phyloP scores from a whole-genome alignment of 2,113 vertebrate genomes.

The Hyperopisus bebe region DNA sequence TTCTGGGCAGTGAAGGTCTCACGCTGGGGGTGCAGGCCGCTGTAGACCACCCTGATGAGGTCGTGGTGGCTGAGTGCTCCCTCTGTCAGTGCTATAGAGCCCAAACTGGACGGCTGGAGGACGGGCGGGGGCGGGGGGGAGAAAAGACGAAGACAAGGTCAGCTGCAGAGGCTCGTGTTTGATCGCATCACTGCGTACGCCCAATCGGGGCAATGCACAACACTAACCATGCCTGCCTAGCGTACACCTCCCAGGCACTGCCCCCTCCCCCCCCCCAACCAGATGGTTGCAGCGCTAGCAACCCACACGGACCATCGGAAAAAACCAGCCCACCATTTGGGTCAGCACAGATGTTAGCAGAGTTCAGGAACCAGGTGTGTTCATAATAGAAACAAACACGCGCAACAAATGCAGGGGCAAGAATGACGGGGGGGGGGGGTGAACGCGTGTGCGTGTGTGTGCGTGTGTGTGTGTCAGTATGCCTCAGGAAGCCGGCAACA shows the following conservation, averaged over 20 bases:
- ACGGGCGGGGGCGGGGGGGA: not conserved
- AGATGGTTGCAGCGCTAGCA: not conserved
- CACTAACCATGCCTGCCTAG: not conserved
- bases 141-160: constrained; percentile 13
- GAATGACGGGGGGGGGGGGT: not conserved
- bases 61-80: constrained; percentile 92
- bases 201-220: not conserved
- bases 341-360: not conserved
- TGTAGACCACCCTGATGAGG: constrained; percentile 91
- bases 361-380: not conserved
- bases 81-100: constrained; percentile 94
- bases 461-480: not conserved
- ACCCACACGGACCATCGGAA: not conserved
- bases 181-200: too few species aligned
- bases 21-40: constrained; percentile 91
- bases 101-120: constrained; percentile 83
- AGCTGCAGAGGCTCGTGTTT: not conserved
- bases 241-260: not conserved
- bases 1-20: constrained; percentile 98
- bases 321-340: not conserved
- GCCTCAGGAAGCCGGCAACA: not conserved
- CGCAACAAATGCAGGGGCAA: not conserved
- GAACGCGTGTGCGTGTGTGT: not conserved
- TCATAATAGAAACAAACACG: not conserved
- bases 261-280: not conserved